These are phyloP conservation scores for Magallana gigas DNA, from an alignment of 1,140 invertebrate species.

Conservation along the genomic window DNA sequence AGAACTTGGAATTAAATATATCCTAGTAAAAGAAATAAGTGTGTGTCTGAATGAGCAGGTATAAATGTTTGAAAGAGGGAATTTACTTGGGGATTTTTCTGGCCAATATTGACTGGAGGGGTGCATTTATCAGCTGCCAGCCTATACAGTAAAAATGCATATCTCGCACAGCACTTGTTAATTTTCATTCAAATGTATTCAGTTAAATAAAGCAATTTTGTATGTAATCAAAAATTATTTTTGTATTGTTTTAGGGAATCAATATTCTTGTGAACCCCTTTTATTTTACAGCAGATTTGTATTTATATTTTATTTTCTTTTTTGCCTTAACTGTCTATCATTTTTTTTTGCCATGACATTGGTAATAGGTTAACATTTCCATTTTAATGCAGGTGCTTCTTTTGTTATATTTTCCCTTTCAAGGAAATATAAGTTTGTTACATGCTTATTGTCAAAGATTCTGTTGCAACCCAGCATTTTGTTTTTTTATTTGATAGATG, in stretches of 20 bases:
- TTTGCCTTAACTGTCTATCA: background rate
- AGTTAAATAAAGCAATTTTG: background rate
- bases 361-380: background rate
- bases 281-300: background rate
- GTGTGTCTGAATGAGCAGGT: background rate
- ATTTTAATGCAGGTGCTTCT: background rate
- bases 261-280: background rate
- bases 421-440: no score
- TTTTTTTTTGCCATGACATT: background rate
- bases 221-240: slow-evolving; percentile 6
- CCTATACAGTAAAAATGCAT: no score
- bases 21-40: background rate
- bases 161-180: slow-evolving; percentile 1
- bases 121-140: no score
- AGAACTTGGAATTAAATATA: background rate
- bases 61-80: no score
- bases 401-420: no score
- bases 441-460: no score
- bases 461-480: no score
- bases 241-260: background rate
- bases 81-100: no score
- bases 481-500: no score
- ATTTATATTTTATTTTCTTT: no score
- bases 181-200: slow-evolving; percentile 3
- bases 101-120: no score